Evolutionary conservation across 2,888 invertebrate species (phyloP).

Genomic region (Aproaerema taeniolella): DNA sequence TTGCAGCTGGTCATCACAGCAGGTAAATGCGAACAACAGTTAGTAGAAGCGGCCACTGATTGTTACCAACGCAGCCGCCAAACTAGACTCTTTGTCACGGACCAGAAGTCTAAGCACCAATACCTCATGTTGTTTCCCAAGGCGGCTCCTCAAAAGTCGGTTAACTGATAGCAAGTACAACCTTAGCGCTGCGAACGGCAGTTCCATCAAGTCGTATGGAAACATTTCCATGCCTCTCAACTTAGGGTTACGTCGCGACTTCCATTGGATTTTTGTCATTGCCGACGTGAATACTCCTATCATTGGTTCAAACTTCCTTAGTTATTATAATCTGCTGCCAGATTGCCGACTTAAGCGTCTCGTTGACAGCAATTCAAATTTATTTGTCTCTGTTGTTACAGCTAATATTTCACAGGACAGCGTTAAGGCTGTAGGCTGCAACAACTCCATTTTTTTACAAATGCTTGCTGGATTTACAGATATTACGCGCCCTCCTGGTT

Average conservation of each 20-base stretch:
- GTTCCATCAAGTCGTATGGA: conserved; percentile 17
- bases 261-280: conserved; percentile 15
- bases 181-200: conserved; percentile 18
- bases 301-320: too few species aligned
- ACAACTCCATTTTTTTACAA: neutral
- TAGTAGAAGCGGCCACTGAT: conserved; percentile 16
- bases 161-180: conserved; percentile 11
- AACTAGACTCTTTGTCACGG: conserved; percentile 1
- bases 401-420: conserved; percentile 6
- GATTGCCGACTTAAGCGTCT: conserved; percentile 12
- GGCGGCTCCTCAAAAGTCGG: conserved; percentile 1
- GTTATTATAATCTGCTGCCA: conserved; percentile 16
- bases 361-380: conserved; percentile 12
- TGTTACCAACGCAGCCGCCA: conserved; percentile 12
- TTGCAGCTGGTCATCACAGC: conserved; percentile 14
- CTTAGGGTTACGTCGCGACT: conserved; percentile 14
- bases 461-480: conserved; percentile 11
- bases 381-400: conserved; percentile 4
- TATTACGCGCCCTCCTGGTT: conserved; percentile 4
- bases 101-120: neutral
- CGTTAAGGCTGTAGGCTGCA: conserved; percentile 5
- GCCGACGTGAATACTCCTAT: conserved; percentile 18
- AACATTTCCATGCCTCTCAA: conserved; percentile 8
- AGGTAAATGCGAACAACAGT: conserved; percentile 16
- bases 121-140: conserved; percentile 14